Evolutionary conservation across 2,113 vertebrate species (phyloP).

Genomic region (Polypterus senegalus): DNA sequence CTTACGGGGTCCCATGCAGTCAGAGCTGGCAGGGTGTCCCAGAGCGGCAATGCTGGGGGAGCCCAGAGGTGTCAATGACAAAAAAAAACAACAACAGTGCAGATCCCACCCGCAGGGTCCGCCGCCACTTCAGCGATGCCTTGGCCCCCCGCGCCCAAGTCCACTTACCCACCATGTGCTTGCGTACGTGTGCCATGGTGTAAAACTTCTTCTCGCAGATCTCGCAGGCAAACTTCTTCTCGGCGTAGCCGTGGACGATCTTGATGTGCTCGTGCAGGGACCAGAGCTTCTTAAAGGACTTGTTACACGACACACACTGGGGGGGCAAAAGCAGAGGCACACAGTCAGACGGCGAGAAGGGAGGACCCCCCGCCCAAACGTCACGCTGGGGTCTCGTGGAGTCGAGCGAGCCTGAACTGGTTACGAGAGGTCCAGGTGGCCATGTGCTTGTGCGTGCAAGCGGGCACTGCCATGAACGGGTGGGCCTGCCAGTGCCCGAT

Average conservation of each 20-base stretch:
- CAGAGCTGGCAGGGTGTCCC: too few relatives aligned
- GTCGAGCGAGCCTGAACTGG: too few relatives aligned
- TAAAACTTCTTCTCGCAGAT: constrained; percentile 99
- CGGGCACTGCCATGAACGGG: too few relatives aligned
- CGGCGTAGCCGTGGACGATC: constrained; percentile 93
- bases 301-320: constrained; percentile 94
- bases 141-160: too few relatives aligned
- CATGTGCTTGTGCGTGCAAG: too few relatives aligned
- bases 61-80: background rate
- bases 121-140: too few relatives aligned
- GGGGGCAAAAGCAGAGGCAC: background rate
- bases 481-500: too few relatives aligned
- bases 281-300: constrained; percentile 98
- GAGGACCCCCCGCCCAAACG: too few relatives aligned
- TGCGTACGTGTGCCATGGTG: constrained; percentile 95
- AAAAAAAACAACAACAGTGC: background rate
- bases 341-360: too few relatives aligned
- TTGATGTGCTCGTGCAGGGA: constrained; percentile 97
- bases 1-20: too few relatives aligned
- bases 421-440: too few relatives aligned
- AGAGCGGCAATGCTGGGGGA: background rate
- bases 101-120: background rate
- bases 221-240: constrained; percentile 97
- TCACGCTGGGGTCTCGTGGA: too few relatives aligned
- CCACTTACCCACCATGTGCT: constrained; percentile 96